These are phyloP conservation scores for Gorsachius goisagi DNA, from an alignment of 2,113 vertebrate species.

Conservation along the genomic window DNA sequence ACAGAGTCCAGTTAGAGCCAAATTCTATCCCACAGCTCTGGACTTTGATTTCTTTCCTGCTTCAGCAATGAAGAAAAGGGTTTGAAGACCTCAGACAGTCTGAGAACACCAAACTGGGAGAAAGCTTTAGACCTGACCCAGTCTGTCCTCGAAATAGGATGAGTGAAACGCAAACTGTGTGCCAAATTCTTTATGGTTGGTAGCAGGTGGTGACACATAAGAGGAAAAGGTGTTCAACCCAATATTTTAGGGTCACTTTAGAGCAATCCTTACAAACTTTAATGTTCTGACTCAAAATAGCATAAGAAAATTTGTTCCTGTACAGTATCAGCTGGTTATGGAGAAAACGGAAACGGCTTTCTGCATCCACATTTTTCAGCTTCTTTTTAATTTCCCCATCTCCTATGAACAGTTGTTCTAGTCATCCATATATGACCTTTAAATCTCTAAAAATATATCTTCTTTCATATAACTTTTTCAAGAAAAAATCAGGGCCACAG, in stretches of 20 bases:
- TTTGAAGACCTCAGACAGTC: not conserved
- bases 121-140: not conserved
- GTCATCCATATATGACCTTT: not conserved
- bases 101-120: not conserved
- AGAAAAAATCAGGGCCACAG: not conserved
- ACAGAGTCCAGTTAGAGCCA: not conserved
- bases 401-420: not conserved
- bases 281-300: not conserved
- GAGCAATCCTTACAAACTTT: not conserved
- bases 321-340: accelerated
- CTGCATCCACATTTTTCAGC: not conserved
- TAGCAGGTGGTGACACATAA: not conserved
- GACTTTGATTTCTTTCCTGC: not conserved
- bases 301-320: not conserved
- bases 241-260: not conserved
- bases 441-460: not conserved
- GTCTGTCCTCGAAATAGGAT: not conserved
- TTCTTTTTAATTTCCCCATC: not conserved
- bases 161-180: not conserved
- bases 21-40: not conserved
- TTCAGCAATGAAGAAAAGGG: not conserved
- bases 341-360: not conserved
- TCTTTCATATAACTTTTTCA: not conserved
- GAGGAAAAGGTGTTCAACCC: not conserved
- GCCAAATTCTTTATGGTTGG: not conserved